phyloP scores from a whole-genome alignment of 2,888 invertebrate genomes.

The Scotopteryx bipunctaria region DNA sequence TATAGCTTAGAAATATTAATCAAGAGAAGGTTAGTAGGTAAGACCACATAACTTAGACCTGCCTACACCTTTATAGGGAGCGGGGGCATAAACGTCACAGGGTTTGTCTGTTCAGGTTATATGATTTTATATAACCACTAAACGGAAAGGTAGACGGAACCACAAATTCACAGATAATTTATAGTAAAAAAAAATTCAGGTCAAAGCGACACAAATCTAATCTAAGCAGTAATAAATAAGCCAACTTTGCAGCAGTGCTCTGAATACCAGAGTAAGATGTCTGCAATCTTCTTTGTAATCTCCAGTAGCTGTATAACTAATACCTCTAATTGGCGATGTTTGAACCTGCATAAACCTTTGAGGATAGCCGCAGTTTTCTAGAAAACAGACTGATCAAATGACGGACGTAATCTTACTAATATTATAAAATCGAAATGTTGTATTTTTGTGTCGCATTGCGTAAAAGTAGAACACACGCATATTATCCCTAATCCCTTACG shows the following conservation, averaged over 20 bases:
- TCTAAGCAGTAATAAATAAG: slow-evolving; percentile 14
- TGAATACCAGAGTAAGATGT: slow-evolving; percentile 15
- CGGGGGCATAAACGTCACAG: no score
- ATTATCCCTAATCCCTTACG: no score
- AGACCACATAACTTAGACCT: no score
- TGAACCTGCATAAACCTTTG: background rate
- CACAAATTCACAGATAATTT: background rate
- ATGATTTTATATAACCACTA: no score
- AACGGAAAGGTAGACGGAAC: slow-evolving; percentile 15
- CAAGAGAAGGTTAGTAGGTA: no score
- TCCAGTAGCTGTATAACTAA: slow-evolving; percentile 15
- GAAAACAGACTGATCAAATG: background rate
- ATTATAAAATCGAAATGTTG: no score
- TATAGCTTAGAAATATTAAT: no score
- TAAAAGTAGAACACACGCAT: no score
- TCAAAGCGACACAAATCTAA: background rate
- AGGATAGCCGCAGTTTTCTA: background rate
- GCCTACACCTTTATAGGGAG: no score
- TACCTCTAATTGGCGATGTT: slow-evolving; percentile 6
- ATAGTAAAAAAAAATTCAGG: slow-evolving; percentile 3
- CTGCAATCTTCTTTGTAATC: slow-evolving; percentile 21
- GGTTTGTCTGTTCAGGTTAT: no score
- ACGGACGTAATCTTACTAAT: no score
- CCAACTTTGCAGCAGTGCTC: background rate
- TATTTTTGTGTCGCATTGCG: no score